A percentile compares a stretch with the other conserved stretches of the same genome.
These are phyloP conservation scores for Dasyurus viverrinus DNA, from an alignment of 2,113 vertebrate species.

Conservation along the genomic window DNA sequence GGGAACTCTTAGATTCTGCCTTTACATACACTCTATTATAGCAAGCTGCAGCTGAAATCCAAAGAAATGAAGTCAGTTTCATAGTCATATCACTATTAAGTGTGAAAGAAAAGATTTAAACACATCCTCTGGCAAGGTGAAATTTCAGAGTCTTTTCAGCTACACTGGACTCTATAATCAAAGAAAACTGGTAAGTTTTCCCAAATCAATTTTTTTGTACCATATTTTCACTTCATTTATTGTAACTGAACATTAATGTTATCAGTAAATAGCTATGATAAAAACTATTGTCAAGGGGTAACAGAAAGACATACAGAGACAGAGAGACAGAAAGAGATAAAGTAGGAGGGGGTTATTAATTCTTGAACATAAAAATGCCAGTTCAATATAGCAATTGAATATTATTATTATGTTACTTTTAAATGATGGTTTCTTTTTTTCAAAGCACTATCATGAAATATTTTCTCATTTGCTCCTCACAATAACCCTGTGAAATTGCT, in stretches of 20 bases:
- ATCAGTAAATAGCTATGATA: neutral
- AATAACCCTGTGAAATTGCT: neutral
- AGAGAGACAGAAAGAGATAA: neutral
- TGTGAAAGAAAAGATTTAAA: neutral
- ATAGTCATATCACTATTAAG: neutral
- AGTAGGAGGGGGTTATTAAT: neutral
- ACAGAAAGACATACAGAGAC: neutral
- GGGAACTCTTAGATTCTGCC: neutral
- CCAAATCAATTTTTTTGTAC: neutral
- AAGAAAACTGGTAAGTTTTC: neutral
- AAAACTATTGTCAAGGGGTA: neutral
- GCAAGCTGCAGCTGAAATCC: neutral
- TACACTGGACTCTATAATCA: neutral
- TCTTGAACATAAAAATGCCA: neutral
- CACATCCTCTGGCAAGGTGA: neutral
- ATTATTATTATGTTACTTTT: neutral
- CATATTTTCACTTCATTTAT: neutral
- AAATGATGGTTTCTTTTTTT: neutral
- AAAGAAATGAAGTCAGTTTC: neutral
- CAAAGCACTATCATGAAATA: neutral
- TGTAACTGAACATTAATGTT: neutral
- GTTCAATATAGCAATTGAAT: neutral
- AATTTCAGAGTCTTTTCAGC: neutral
- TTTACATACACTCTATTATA: neutral
- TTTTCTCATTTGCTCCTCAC: neutral